A percentile compares a stretch with the other conserved stretches of the same genome.
These are phyloP conservation scores for Toxotes lorentzi DNA, from an alignment of 2,797 vertebrate genomes.

Conservation along the genomic window DNA sequence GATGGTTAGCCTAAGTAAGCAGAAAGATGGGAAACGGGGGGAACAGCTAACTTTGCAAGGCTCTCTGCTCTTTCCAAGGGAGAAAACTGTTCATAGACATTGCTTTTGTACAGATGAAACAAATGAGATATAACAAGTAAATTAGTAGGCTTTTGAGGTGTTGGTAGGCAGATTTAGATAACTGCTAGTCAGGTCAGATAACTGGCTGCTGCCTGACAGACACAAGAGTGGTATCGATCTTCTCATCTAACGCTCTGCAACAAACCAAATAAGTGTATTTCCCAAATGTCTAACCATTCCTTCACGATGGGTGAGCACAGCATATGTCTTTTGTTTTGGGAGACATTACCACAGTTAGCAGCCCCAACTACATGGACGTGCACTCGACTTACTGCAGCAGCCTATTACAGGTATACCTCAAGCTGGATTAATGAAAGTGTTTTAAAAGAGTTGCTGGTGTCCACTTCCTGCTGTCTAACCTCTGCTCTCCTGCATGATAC, in stretches of 20 bases:
- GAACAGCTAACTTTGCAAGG: neutral
- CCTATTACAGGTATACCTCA: neutral
- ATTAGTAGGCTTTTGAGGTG: neutral
- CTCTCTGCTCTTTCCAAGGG: neutral
- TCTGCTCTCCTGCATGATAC: constrained; percentile 42
- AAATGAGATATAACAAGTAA: neutral
- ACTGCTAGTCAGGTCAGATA: neutral
- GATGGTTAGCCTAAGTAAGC: neutral
- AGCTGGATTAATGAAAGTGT: constrained; percentile 2
- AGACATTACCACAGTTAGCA: neutral
- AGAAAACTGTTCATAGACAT: neutral
- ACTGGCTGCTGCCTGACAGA: neutral
- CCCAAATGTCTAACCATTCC: neutral
- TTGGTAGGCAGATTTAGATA: neutral
- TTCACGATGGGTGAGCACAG: neutral
- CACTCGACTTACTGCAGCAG: neutral
- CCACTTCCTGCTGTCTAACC: constrained; percentile 43
- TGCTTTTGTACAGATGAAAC: neutral
- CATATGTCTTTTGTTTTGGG: neutral
- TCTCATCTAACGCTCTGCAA: neutral
- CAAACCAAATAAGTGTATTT: neutral
- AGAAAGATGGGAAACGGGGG: neutral
- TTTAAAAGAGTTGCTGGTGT: constrained; percentile 5
- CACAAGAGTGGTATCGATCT: neutral
- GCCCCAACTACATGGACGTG: neutral